Conservation (phyloP, 2,113 vertebrate species). For the Anseranas semipalmata region DNA sequence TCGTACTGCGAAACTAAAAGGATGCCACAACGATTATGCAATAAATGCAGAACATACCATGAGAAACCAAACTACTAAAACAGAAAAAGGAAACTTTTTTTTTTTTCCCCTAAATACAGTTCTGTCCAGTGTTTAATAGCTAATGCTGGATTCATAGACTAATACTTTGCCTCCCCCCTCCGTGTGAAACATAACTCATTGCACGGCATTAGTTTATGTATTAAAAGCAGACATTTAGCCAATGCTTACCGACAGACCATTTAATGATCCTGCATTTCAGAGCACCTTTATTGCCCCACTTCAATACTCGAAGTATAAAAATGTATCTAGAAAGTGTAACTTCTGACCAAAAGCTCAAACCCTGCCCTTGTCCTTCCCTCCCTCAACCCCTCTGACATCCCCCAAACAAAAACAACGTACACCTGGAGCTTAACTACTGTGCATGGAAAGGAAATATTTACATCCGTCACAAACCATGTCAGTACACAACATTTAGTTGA, state of each 20-base stretch:
- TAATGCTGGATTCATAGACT: neutral
- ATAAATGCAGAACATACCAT: conserved; percentile 54
- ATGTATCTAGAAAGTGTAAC: conserved; percentile 68
- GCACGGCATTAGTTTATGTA: neutral
- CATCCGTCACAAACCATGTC: conserved; percentile 34
- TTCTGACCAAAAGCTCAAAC: conserved; percentile 58
- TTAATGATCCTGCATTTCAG: conserved; percentile 63
- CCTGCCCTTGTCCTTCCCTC: conserved; percentile 55
- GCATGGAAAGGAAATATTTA: conserved; percentile 46
- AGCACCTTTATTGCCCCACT: conserved; percentile 63
- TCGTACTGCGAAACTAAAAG: conserved; percentile 38
- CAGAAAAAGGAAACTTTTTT: neutral
- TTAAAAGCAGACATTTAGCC: conserved; percentile 30
- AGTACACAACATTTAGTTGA: neutral
- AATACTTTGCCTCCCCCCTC: neutral
- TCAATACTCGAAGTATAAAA: conserved; percentile 64
- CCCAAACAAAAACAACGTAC: conserved; percentile 42
- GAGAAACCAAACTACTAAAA: neutral
- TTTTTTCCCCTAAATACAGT: neutral
- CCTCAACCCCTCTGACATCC: conserved; percentile 1
- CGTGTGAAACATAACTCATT: neutral
- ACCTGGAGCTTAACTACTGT: conserved; percentile 25
- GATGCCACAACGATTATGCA: conserved; percentile 55
- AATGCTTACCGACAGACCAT: conserved; percentile 36
- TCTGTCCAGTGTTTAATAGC: neutral